Conservation (phyloP, 2,888 invertebrate genomes). For the Hemistola chrysoprasaria region DNA sequence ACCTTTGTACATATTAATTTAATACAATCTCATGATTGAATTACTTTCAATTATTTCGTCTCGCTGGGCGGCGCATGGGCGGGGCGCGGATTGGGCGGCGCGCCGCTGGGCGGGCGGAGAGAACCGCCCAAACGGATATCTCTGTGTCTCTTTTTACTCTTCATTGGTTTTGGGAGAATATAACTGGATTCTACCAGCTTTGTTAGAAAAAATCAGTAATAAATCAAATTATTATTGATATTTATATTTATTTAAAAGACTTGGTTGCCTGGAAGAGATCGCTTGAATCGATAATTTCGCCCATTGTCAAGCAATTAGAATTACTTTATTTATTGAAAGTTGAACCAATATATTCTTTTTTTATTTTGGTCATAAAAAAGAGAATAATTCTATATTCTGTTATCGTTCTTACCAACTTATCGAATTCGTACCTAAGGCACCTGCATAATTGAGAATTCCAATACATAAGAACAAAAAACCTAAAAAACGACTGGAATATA, state of each 20-base stretch:
- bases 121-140: constrained; percentile 57
- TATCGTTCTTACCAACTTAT: too few relatives aligned
- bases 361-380: too few relatives aligned
- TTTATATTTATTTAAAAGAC: too few relatives aligned
- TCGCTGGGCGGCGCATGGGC: constrained; percentile 57
- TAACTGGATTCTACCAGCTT: constrained; percentile 3
- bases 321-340: too few relatives aligned
- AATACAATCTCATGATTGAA: constrained; percentile 69
- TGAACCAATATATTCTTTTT: too few relatives aligned
- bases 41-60: constrained; percentile 69
- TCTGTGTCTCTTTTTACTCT: constrained; percentile 35
- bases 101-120: constrained; percentile 51
- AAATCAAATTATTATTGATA: too few relatives aligned
- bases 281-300: too few relatives aligned
- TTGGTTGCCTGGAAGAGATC: too few relatives aligned
- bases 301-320: too few relatives aligned
- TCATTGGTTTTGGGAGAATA: constrained; percentile 15
- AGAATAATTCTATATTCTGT: too few relatives aligned
- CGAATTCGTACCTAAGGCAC: background rate
- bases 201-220: too few relatives aligned
- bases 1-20: constrained; percentile 53
- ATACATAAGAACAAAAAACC: background rate
- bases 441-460: constrained; percentile 7
- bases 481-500: too few relatives aligned
- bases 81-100: constrained; percentile 63